Percentiles rank a stretch among this genome's conserved stretches.
Evolutionary conservation across 2,797 vertebrate genomes (phyloP).

Genomic region (Micrastur ruficollis): DNA sequence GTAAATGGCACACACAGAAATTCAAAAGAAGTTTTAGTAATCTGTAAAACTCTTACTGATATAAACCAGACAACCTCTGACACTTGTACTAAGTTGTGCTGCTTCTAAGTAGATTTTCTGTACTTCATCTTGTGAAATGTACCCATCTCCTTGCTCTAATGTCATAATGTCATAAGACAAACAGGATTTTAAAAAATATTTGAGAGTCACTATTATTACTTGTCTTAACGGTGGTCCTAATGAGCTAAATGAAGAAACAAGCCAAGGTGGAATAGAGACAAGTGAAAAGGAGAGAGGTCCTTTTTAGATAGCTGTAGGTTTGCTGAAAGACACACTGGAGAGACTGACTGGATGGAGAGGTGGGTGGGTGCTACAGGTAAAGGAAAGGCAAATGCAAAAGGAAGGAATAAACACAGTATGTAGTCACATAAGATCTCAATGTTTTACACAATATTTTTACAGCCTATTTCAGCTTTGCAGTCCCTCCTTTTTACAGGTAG

Average conservation of each 20-base stretch:
- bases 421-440: fast-evolving
- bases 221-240: background rate
- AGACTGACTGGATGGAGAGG: background rate
- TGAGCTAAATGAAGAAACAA: background rate
- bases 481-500: background rate
- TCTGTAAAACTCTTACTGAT: background rate
- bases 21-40: background rate
- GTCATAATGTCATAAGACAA: too few species aligned
- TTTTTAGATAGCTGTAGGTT: background rate
- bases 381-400: background rate
- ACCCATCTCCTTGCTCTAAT: background rate
- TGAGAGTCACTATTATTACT: background rate
- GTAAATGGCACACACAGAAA: background rate
- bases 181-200: background rate
- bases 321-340: background rate
- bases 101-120: background rate
- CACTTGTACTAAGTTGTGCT: background rate
- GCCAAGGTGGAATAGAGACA: background rate
- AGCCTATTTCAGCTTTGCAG: conserved; percentile 5
- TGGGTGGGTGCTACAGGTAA: background rate
- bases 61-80: background rate
- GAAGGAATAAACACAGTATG: background rate
- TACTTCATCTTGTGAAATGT: background rate
- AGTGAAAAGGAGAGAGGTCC: background rate
- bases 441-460: background rate